Evolutionary conservation across 2,113 vertebrate species (phyloP).

Genomic region (Murina feae): DNA sequence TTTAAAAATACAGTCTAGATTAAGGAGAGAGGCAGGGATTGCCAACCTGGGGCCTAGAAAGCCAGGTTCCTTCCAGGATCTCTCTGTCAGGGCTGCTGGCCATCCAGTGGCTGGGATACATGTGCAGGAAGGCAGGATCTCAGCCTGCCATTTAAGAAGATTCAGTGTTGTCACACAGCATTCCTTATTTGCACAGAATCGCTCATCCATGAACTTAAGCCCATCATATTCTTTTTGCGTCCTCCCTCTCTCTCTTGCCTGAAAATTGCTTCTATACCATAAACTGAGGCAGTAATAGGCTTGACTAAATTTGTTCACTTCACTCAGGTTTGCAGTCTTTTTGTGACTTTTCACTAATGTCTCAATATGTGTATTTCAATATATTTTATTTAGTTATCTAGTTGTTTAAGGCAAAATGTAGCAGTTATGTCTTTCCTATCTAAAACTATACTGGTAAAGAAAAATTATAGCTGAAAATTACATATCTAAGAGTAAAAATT

Average conservation of each 20-base stretch:
- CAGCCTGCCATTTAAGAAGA: not conserved
- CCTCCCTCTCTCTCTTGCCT: not conserved
- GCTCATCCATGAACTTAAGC: not conserved
- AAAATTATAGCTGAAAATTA: not conserved
- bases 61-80: not conserved
- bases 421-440: not conserved
- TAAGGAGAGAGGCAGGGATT: not conserved
- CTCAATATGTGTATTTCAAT: not conserved
- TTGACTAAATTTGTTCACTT: not conserved
- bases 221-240: not conserved
- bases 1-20: not conserved
- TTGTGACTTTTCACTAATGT: not conserved
- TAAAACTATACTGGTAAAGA: not conserved
- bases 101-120: not conserved
- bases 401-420: not conserved
- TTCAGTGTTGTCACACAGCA: not conserved
- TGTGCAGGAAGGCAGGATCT: accelerated
- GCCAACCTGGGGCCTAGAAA: not conserved
- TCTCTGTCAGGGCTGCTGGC: no score
- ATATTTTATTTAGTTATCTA: not conserved
- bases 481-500: not conserved
- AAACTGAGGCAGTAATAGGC: not conserved
- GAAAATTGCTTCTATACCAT: not conserved
- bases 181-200: not conserved
- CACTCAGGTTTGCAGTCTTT: not conserved